Evolutionary conservation across 1,140 invertebrate species (phyloP).

Genomic region (Atopsyche davidsoni): DNA sequence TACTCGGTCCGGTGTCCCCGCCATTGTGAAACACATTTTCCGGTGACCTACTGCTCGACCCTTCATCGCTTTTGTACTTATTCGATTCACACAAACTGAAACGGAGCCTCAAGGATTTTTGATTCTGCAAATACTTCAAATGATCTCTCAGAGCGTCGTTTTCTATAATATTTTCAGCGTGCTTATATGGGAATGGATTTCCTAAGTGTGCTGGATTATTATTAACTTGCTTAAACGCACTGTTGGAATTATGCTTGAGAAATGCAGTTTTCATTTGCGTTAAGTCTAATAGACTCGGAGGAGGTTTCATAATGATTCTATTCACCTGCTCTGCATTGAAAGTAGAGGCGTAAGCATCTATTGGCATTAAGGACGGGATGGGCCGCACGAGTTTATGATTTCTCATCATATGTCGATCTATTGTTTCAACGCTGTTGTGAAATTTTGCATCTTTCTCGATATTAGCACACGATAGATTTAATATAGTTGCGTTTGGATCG

Average conservation of each 20-base stretch:
- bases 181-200: background rate
- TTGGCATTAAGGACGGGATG: constrained; percentile 26
- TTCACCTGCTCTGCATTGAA: background rate
- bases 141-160: constrained; percentile 1
- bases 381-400: constrained; percentile 23
- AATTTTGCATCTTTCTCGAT: too few species aligned
- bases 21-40: background rate
- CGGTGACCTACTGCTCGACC: background rate
- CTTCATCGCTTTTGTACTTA: background rate
- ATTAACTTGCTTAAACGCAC: constrained; percentile 24
- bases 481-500: too few species aligned
- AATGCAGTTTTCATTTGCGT: constrained; percentile 5
- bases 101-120: constrained; percentile 20
- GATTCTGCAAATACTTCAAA: background rate
- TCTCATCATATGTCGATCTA: background rate
- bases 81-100: constrained; percentile 8
- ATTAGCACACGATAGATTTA: too few species aligned
- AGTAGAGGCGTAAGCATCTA: constrained; percentile 6
- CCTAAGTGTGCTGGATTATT: constrained; percentile 5
- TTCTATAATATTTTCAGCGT: too few species aligned
- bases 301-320: constrained; percentile 3
- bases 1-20: too few species aligned
- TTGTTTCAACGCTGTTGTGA: background rate
- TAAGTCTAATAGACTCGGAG: constrained; percentile 6
- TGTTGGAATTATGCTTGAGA: constrained; percentile 14